Evolutionary conservation across 2,113 vertebrate species (phyloP).

Genomic region (Antechinus stuartii): DNA sequence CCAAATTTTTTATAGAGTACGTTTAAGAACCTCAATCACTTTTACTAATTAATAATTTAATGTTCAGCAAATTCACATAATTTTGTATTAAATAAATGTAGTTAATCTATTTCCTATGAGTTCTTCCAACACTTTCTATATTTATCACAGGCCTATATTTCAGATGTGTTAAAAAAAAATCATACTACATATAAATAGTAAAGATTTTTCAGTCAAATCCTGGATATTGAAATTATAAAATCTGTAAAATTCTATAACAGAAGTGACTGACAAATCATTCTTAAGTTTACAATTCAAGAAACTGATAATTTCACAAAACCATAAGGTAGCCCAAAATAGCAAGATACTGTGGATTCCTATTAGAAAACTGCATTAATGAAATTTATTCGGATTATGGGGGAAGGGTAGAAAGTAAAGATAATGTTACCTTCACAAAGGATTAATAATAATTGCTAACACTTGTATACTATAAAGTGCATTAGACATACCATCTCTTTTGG

Average conservation of each 20-base stretch:
- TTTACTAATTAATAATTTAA: slow-evolving; percentile 32
- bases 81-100: not conserved
- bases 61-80: slow-evolving; percentile 35
- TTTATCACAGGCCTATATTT: not conserved
- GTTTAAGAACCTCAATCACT: slow-evolving; percentile 23
- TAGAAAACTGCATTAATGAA: not conserved
- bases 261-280: not conserved
- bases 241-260: not conserved
- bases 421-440: not conserved
- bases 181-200: not conserved
- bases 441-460: not conserved
- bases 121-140: slow-evolving; percentile 27
- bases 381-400: not conserved
- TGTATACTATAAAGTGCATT: not conserved
- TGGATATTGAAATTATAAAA: not conserved
- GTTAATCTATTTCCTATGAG: slow-evolving; percentile 16
- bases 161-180: not conserved
- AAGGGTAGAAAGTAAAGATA: not conserved
- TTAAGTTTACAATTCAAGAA: not conserved
- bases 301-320: not conserved
- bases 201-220: not conserved
- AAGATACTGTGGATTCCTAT: not conserved
- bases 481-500: not conserved
- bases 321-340: not conserved
- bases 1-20: slow-evolving; percentile 16